These are phyloP conservation scores for Thunnus maccoyii DNA, from an alignment of 2,113 vertebrate species.

Conservation along the genomic window DNA sequence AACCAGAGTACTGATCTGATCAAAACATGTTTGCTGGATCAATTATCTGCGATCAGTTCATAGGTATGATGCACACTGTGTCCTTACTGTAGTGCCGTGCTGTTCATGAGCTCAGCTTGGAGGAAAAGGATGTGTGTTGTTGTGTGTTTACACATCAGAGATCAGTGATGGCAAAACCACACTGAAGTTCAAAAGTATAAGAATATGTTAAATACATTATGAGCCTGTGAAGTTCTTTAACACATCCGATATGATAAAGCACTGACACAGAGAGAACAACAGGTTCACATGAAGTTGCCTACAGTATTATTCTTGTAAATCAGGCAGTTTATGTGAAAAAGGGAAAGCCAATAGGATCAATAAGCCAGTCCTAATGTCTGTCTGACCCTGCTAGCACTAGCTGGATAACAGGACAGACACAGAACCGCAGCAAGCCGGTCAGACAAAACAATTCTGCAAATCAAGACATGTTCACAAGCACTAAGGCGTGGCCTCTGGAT, in stretches of 20 bases:
- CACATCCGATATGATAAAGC: no score
- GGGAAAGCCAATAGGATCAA: not conserved
- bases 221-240: no score
- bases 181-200: no score
- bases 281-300: not conserved
- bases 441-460: not conserved
- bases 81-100: not conserved
- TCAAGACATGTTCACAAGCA: not conserved
- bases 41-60: not conserved
- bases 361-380: not conserved
- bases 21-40: not conserved
- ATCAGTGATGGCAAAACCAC: no score
- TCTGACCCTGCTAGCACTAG: not conserved
- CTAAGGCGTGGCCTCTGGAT: constrained; percentile 8
- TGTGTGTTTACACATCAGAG: no score
- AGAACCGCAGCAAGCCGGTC: not conserved
- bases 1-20: constrained; percentile 5
- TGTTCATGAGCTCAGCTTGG: no score
- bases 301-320: no score
- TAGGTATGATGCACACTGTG: not conserved
- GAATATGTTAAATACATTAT: no score
- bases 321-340: no score
- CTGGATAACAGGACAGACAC: not conserved
- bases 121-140: no score
- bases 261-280: no score